A percentile compares a stretch with the other conserved stretches of the same genome.
These are phyloP conservation scores for Unio pictorum DNA, from an alignment of 2,888 invertebrate species.

Conservation along the genomic window DNA sequence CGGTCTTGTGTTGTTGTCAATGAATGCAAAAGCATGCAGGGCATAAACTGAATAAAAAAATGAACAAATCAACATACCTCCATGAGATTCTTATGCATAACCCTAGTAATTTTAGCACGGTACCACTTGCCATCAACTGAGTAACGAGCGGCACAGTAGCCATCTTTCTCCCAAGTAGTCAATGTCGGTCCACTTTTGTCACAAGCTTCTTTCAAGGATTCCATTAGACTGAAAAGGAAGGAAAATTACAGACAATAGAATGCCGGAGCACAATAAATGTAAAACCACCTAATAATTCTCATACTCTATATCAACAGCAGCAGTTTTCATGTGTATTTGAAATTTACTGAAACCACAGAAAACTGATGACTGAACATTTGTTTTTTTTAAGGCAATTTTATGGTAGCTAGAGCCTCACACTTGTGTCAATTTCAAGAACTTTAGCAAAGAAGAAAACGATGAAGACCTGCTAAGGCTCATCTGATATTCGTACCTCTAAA, in stretches of 20 bases:
- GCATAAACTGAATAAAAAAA: constrained; percentile 1
- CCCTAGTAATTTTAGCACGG: constrained; percentile 74
- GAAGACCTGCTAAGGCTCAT: too few species aligned
- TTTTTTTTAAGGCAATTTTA: too few species aligned
- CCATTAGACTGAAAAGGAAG: constrained; percentile 49
- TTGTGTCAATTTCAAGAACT: too few species aligned
- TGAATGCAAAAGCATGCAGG: background rate
- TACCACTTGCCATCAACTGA: constrained; percentile 77
- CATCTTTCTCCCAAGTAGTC: constrained; percentile 39
- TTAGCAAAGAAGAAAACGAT: too few species aligned
- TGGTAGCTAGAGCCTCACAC: too few species aligned
- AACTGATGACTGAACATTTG: too few species aligned
- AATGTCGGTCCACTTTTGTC: constrained; percentile 20
- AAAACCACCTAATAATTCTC: too few species aligned
- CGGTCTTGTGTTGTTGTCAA: too few species aligned
- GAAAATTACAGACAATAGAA: too few species aligned
- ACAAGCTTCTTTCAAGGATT: constrained; percentile 36
- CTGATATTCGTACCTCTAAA: too few species aligned
- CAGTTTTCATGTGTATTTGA: background rate
- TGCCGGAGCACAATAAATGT: too few species aligned
- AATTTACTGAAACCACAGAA: too few species aligned
- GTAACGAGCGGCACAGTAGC: constrained; percentile 76
- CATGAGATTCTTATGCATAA: constrained; percentile 37
- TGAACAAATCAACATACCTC: constrained; percentile 25
- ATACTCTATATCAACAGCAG: background rate